Evolutionary conservation across 2,888 invertebrate genomes (phyloP).

Genomic region (Nasonia oneida): DNA sequence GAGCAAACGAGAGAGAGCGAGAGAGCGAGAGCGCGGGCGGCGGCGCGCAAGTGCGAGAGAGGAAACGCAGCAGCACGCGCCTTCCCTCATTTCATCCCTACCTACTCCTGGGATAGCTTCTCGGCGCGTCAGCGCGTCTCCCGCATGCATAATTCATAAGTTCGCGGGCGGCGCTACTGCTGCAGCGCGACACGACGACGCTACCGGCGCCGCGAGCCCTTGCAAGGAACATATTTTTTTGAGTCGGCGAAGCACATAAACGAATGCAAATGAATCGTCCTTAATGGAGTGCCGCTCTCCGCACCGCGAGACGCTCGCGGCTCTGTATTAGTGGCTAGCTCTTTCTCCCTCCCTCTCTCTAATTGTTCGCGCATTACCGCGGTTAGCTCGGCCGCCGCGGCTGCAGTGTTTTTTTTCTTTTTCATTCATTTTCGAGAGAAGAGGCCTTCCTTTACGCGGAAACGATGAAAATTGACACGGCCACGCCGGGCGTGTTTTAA

Average conservation of each 20-base stretch:
- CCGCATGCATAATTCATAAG: conserved; percentile 74
- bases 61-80: background rate
- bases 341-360: background rate
- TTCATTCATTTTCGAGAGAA: background rate
- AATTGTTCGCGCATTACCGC: conserved; percentile 52
- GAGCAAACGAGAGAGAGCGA: conserved; percentile 31
- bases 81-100: conserved; percentile 45
- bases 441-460: conserved; percentile 28
- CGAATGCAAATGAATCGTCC: conserved; percentile 72
- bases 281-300: conserved; percentile 65
- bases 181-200: conserved; percentile 34
- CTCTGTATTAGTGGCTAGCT: background rate
- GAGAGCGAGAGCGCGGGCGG: background rate
- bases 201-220: conserved; percentile 8
- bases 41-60: background rate
- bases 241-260: conserved; percentile 60
- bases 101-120: background rate
- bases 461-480: conserved; percentile 54
- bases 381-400: background rate
- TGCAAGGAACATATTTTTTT: conserved; percentile 59
- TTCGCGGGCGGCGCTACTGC: conserved; percentile 22
- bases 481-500: conserved; percentile 30
- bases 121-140: conserved; percentile 5
- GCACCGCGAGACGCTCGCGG: background rate
- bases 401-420: background rate